Base-by-base conservation (phyloP, 23 tunicate species). In the Ascidia mentula region DNA sequence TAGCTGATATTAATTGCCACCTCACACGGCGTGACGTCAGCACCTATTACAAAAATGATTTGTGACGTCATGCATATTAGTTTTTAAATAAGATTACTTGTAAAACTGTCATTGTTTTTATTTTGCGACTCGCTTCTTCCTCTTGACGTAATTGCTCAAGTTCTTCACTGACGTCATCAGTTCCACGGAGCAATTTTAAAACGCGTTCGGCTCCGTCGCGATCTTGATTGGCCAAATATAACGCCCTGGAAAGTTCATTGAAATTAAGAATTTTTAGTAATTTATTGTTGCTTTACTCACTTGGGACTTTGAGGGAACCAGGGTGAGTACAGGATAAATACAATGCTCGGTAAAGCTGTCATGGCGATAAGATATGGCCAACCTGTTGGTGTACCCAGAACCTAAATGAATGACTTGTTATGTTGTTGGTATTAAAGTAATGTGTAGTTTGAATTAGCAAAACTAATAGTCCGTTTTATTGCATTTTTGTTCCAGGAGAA, bases 301-400 rank as follows among this genome's bases (percentile, higher is more conserved):
- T 86, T 88, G 36, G 92, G 92, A 82, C 83, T 88, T 70, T 82
- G 53, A 2, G 87, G 82, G 31, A 88, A 69, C 82, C 74, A 76
- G 0, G 38, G 46, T 5, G 71, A 36, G 30, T 72, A 82, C 17
- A 82, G 32, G 7, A 88, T 40, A 70, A 46, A 82, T 6, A 82
- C 45, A 0, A 88, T 2, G 15, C 77, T 74, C 7, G 92, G 92
- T 35, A 88, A 6, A 46, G 72, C 83, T 6, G 74, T 82, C n/a
- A 88, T 40, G 0, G 87, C 92, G 39, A 88, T 53, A 5, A 82
- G 83, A 36, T 74, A 72, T 2, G 92, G 87, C 92, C 92, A 88
- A 0, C 71, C 71, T 6, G 72, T 9, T 12, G 22, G 13, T 1
- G 82, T 77, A 32, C 89, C 89, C 1, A 85, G 46, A 24, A 85